These are phyloP conservation scores for Brachyhypopomus gauderio DNA, from an alignment of 2,113 vertebrate genomes.

Conservation along the genomic window DNA sequence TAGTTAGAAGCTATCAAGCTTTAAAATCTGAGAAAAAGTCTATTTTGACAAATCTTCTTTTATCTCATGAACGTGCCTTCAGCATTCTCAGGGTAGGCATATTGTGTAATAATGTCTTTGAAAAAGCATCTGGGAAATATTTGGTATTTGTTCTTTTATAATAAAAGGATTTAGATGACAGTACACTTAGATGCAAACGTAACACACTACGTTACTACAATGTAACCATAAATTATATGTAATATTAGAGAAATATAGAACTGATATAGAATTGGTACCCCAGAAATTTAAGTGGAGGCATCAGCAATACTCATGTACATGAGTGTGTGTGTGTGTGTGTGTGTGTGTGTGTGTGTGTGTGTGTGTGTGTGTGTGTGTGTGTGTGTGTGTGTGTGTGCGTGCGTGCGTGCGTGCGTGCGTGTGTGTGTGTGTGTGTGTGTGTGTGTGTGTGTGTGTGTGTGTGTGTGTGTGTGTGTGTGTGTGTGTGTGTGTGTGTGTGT, in stretches of 20 bases:
- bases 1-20: not conserved
- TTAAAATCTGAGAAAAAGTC: not conserved
- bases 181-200: not conserved
- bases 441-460: slow-evolving; percentile 33
- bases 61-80: not conserved
- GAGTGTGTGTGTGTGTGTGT: slow-evolving; percentile 36
- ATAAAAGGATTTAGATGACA: not conserved
- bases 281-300: not conserved
- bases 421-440: slow-evolving; percentile 18
- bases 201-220: not conserved
- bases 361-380: slow-evolving; percentile 33
- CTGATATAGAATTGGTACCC: not conserved
- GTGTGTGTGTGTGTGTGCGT: slow-evolving; percentile 29
- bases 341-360: slow-evolving; percentile 6
- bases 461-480: slow-evolving; percentile 33
- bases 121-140: not conserved
- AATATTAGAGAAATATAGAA: not conserved
- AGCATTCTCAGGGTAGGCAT: not conserved
- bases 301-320: not conserved
- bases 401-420: no score
- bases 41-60: not conserved
- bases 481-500: slow-evolving; percentile 7
- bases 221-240: not conserved
- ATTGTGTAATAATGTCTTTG: not conserved
- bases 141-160: not conserved